A percentile compares a stretch with the other conserved stretches of the same genome.
These are phyloP conservation scores for Hydrocynus forskahlii DNA, from an alignment of 2,797 vertebrate genomes.

Conservation along the genomic window DNA sequence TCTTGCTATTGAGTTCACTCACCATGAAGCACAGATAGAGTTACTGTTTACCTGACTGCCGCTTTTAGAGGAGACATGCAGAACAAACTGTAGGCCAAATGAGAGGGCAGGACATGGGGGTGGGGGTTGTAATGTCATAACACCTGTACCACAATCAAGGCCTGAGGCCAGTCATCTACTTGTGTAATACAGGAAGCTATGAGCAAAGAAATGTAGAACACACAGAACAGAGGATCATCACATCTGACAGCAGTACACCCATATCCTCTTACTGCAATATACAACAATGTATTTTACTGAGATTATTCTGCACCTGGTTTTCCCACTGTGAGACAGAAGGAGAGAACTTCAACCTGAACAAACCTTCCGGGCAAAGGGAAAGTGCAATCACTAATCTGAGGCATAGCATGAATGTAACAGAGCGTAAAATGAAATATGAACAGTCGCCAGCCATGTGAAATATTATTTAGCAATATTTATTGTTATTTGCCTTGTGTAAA, in stretches of 20 bases:
- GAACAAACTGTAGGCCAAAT: constrained; percentile 25
- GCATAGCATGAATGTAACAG: no score
- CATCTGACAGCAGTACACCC: not conserved
- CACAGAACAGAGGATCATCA: not conserved
- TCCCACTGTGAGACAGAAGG: no score
- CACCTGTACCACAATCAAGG: constrained; percentile 22
- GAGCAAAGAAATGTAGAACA: not conserved
- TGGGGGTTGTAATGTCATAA: constrained; percentile 16
- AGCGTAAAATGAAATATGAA: no score
- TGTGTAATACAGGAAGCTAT: constrained; percentile 26
- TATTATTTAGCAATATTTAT: no score
- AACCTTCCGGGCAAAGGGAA: no score
- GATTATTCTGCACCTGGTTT: no score
- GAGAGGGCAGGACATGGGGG: not conserved
- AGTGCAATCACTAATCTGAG: no score
- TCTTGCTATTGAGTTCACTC: constrained; percentile 18
- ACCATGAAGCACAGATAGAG: constrained; percentile 27
- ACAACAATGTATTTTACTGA: not conserved
- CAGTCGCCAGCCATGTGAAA: no score
- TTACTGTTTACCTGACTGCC: constrained; percentile 22
- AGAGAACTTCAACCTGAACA: no score
- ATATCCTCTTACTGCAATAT: not conserved
- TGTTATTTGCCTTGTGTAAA: no score
- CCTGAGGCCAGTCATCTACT: not conserved
- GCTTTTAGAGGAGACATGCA: constrained; percentile 4